Evolutionary conservation across 64 coral and sea anemone species (phyloP), one percentile per base, ranked within the genome.

Genomic region (Montipora cactus): DNA sequence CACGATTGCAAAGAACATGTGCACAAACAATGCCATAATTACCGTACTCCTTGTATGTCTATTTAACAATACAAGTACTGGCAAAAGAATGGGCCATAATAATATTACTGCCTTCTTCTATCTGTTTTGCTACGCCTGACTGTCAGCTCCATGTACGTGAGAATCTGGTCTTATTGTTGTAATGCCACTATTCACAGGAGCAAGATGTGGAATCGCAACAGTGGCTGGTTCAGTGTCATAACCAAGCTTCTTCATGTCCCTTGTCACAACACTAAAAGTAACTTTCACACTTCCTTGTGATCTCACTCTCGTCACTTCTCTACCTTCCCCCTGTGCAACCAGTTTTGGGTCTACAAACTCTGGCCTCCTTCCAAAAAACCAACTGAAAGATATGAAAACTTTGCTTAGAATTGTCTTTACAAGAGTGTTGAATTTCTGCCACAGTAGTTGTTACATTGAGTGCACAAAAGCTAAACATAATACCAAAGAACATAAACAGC

Each of bases 301-400:
- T 81, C 95, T 80, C 2, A 99, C 98, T 95, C 98, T 94, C 79
- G 98, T 99, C 28, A 99, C 98, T 96, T 99, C 98, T 90, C 98
- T 92, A 67, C 98, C 98, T 94, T 99, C 95, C 90, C 98, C 98
- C 80, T 96, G 95, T 7, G 98, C 89, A 25, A 99, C 92, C 80
- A 99, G 85, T 94, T 99, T 99, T 20, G 98, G 98, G 76, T 99
- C 98, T 8, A 99, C 81, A 80, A 99, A 99, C 87, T 99, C 98
- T 80, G 98, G 98, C 86, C 98, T 99, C 96, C 98, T 94, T 11
- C 98, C 98, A 76, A 99, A 81, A 82, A 99, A 96, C 98, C 98
- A 99, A 79, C 98, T 99, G 46, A 68, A 58, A 91, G 37, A 49
- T 14, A 53, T 49, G 22, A 47, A 75, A 5, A 77, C 10, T 69